phyloP scores from a whole-genome alignment of 2,113 vertebrate genomes.

The Rhabdomys dilectus region DNA sequence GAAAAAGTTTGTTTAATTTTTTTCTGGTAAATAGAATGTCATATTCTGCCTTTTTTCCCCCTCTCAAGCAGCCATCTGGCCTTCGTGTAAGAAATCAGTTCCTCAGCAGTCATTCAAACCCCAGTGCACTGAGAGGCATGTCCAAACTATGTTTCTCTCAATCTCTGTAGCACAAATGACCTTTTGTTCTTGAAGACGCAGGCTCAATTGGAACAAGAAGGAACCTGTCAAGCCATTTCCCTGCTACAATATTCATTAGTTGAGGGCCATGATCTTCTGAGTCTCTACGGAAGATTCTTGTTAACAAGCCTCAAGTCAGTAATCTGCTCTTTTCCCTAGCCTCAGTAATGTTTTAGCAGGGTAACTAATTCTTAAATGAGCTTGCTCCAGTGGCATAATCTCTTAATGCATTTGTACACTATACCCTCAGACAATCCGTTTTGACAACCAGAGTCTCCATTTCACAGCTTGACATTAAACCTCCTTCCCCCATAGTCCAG shows the following conservation, averaged over 20 bases:
- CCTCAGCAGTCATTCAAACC: slow-evolving; percentile 20
- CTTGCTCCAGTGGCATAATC: background rate
- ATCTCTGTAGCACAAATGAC: slow-evolving; percentile 71
- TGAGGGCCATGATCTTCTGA: slow-evolving; percentile 65
- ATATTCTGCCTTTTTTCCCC: background rate
- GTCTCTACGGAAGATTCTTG: slow-evolving; percentile 70
- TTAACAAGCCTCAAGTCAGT: slow-evolving; percentile 68
- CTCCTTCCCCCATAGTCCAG: background rate
- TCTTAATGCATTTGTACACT: slow-evolving; percentile 10
- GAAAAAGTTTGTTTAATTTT: slow-evolving; percentile 9
- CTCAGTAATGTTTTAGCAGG: background rate
- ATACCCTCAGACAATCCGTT: background rate
- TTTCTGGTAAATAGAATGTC: background rate
- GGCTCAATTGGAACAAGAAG: slow-evolving; percentile 71
- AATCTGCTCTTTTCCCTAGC: slow-evolving; percentile 8
- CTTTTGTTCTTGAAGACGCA: slow-evolving; percentile 75
- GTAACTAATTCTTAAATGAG: slow-evolving; percentile 62
- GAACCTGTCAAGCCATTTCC: slow-evolving; percentile 77
- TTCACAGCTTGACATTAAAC: background rate
- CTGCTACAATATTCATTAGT: slow-evolving; percentile 79
- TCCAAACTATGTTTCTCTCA: slow-evolving; percentile 59
- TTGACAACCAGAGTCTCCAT: background rate
- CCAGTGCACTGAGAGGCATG: slow-evolving; percentile 57
- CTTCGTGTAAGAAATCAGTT: slow-evolving; percentile 73
- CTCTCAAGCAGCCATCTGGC: background rate